Evolutionary conservation across 2,797 vertebrate genomes (phyloP).

Genomic region (Chromis chromis): DNA sequence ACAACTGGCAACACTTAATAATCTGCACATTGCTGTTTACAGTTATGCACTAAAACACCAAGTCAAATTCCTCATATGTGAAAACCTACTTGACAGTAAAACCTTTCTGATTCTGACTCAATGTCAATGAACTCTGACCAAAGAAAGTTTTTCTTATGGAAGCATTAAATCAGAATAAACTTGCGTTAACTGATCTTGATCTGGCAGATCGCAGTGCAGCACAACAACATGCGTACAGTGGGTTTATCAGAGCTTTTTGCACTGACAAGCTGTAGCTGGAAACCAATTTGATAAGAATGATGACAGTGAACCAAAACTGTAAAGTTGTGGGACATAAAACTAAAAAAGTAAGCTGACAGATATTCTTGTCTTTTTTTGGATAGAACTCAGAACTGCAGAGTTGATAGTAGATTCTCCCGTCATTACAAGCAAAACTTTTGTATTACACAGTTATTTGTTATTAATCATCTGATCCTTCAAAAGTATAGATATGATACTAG

Average conservation of each 20-base stretch:
- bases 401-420: too few relatives aligned
- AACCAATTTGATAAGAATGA: background rate
- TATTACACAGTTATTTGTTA: background rate
- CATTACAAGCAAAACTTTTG: background rate
- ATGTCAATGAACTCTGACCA: background rate
- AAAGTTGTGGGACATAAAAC: background rate
- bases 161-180: background rate
- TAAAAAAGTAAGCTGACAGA: background rate
- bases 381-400: background rate
- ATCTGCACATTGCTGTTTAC: too few relatives aligned
- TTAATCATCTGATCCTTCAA: background rate
- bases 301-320: background rate
- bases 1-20: too few relatives aligned
- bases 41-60: too few relatives aligned
- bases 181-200: background rate
- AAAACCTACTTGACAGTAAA: too few relatives aligned
- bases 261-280: background rate
- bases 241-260: background rate
- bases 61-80: too few relatives aligned
- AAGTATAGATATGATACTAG: too few relatives aligned
- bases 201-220: background rate
- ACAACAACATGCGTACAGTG: too few relatives aligned
- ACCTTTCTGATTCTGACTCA: too few relatives aligned
- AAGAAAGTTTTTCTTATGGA: background rate
- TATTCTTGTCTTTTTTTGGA: background rate